These are phyloP conservation scores for Harpegnathos saltator DNA, from an alignment of 1,140 invertebrate genomes.

Conservation along the genomic window DNA sequence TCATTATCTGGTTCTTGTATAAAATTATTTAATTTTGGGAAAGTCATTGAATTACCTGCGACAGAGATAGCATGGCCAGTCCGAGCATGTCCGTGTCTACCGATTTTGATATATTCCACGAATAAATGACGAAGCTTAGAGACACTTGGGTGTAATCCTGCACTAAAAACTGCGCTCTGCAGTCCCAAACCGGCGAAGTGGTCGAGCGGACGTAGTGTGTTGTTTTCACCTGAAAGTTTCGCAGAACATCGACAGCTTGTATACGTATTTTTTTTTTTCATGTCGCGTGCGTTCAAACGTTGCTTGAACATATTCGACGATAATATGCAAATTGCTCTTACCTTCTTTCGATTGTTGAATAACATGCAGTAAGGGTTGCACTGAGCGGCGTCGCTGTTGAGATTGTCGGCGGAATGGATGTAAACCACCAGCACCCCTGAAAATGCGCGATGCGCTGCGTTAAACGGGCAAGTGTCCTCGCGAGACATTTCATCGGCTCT, in stretches of 20 bases:
- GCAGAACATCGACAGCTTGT: constrained; percentile 30
- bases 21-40: constrained; percentile 3
- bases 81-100: constrained; percentile 84
- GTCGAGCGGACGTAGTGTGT: constrained; percentile 86
- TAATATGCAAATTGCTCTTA: constrained; percentile 69
- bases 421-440: constrained; percentile 87
- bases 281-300: neutral
- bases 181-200: constrained; percentile 86
- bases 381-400: constrained; percentile 83
- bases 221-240: constrained; percentile 85
- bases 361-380: constrained; percentile 88
- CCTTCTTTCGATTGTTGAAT: constrained; percentile 87
- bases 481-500: neutral
- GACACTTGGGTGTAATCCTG: constrained; percentile 86
- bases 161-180: constrained; percentile 86
- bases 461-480: neutral
- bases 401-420: constrained; percentile 86
- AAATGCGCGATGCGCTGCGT: constrained; percentile 27
- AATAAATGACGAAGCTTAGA: constrained; percentile 83
- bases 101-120: constrained; percentile 82
- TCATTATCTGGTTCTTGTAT: too few relatives aligned
- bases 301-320: neutral
- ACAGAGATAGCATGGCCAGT: constrained; percentile 80
- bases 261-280: too few relatives aligned
- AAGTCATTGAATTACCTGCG: constrained; percentile 72